phyloP scores from a whole-genome alignment of 2,113 vertebrate genomes.

The Cyprichromis sp. region DNA sequence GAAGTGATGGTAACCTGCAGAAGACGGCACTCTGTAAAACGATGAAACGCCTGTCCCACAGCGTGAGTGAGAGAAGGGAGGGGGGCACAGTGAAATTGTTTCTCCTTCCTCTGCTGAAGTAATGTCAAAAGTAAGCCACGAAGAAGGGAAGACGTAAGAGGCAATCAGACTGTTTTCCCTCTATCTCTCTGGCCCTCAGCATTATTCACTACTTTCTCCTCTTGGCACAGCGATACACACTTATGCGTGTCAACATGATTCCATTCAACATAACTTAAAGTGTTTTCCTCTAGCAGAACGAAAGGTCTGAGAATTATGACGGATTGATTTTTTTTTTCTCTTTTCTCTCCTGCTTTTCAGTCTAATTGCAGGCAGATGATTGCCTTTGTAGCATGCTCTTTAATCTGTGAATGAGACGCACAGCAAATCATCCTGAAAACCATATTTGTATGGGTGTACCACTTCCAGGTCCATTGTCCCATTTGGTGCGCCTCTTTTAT shows the following conservation, averaged over 20 bases:
- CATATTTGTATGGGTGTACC: not conserved
- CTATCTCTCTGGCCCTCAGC: not conserved
- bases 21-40: slow-evolving; percentile 26
- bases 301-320: not conserved
- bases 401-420: not conserved
- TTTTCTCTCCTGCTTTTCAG: not conserved
- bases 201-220: not conserved
- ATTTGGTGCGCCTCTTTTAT: not conserved
- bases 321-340: not conserved
- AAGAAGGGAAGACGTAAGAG: not conserved
- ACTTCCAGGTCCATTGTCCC: not conserved
- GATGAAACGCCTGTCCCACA: slow-evolving; percentile 11
- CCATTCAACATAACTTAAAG: not conserved
- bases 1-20: slow-evolving; percentile 21
- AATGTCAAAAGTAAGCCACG: slow-evolving; percentile 15
- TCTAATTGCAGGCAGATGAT: not conserved
- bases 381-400: not conserved
- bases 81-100: not conserved
- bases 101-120: not conserved
- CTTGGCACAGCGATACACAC: not conserved
- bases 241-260: not conserved
- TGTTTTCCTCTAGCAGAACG: not conserved
- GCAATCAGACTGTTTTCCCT: not conserved
- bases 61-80: not conserved
- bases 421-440: not conserved